Evolutionary conservation across 2,113 vertebrate species (phyloP), one percentile per base, ranked within the genome.

Genomic region (Sinocyclocheilus rhinocerous): DNA sequence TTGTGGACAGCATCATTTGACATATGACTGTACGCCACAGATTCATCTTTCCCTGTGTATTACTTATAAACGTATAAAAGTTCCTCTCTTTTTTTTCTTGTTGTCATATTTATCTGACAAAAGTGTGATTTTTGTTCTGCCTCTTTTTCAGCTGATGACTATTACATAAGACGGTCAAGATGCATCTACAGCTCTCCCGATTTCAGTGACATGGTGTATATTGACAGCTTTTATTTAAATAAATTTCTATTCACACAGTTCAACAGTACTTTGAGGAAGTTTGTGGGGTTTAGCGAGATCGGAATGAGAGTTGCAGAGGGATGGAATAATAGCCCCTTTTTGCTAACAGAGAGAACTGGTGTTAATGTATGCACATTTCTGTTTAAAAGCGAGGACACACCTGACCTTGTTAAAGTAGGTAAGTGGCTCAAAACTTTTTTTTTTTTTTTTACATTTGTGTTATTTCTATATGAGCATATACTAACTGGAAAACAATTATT

Each of bases 221-320:
- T 88, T 55, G 4, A 6, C 22, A 7, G 13, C 18, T 36, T 33
- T 20, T 45, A n/a, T 52, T 33, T 89, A 16, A 90, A 76, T 48
- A 90, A 85, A 82, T 22, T 48, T 39, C 20, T 55, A 0, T 75
- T 20, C 67, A 0, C 13, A 1, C 52, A 78, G 87, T 88, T 11
- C 76, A 88, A 88, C 87, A 88, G 87, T 75, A 88, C 84, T 29
- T 13, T 84, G 73, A 55, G 81, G 76, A 42, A n/a, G 75, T 86
- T 0, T 76, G 75, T 22, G 20, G 87, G 87, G 3, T 88, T 75
- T 65, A 88, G 50, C n/a, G n/a, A 55, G 10, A 18, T 2, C 1
- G 87, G 87, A 4, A 24, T 86, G 18, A 8, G 4, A 0, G 33
- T 78, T 15, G 87, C 87, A 12, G 39, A 83, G 0, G 0, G 0